A percentile compares a stretch with the other conserved stretches of the same genome.
Evolutionary conservation across 2,888 invertebrate genomes (phyloP).

Genomic region (Drosophila robusta): DNA sequence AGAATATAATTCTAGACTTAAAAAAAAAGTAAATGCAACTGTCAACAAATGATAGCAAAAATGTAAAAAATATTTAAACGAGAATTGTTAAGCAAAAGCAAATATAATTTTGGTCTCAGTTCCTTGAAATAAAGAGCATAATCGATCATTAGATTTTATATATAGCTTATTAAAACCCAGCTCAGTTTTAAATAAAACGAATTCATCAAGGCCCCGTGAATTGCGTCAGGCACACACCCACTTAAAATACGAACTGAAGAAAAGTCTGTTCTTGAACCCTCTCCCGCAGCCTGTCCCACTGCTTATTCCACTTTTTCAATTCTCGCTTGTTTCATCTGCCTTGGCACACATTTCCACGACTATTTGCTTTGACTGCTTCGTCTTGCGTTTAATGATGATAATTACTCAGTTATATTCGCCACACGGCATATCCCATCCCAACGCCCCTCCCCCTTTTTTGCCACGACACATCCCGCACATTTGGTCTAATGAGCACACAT

Average conservation of each 20-base stretch:
- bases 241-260: not conserved
- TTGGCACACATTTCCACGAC: conserved; percentile 59
- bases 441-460: not conserved
- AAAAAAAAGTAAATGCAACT: too few relatives aligned
- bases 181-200: not conserved
- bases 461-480: conserved; percentile 41
- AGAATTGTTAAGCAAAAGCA: too few relatives aligned
- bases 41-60: too few relatives aligned
- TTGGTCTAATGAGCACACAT: conserved; percentile 64
- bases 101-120: too few relatives aligned
- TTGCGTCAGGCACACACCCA: conserved; percentile 1
- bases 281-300: not conserved
- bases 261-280: conserved; percentile 6
- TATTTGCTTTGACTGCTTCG: conserved; percentile 66
- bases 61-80: too few relatives aligned
- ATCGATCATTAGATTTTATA: not conserved
- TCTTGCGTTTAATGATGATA: conserved; percentile 70
- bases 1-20: too few relatives aligned
- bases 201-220: not conserved
- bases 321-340: conserved; percentile 44
- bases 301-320: conserved; percentile 2
- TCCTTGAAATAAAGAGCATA: too few relatives aligned
- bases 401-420: conserved; percentile 57
- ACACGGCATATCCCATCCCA: conserved; percentile 13
- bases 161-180: too few relatives aligned